Percentiles rank a stretch among this genome's conserved stretches.
Evolutionary conservation across 2,888 invertebrate species (phyloP).

Genomic region (Rotaria magnacalcarata): DNA sequence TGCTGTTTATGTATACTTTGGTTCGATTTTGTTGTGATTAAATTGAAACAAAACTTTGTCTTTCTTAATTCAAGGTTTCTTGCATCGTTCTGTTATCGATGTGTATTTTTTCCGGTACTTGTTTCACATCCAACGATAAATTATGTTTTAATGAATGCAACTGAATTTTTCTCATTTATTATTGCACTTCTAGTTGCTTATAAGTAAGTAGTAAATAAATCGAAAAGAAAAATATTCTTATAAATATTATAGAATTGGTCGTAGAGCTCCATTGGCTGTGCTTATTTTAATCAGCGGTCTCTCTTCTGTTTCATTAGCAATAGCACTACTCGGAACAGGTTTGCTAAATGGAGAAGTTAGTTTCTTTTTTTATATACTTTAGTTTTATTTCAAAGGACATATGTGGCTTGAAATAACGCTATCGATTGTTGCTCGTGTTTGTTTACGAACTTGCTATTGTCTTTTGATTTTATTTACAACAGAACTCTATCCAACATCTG

Average conservation of each 20-base stretch:
- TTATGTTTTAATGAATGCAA: slow-evolving; percentile 32
- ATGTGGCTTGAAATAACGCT: slow-evolving; percentile 12
- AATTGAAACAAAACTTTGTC: neutral
- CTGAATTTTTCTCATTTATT: slow-evolving; percentile 17
- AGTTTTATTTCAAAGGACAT: neutral
- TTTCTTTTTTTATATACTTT: neutral
- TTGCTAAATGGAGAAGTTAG: neutral
- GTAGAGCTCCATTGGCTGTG: slow-evolving; percentile 19
- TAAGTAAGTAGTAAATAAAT: neutral
- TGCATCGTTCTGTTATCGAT: slow-evolving; percentile 26
- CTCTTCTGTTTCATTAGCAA: neutral
- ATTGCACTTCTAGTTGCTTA: slow-evolving; percentile 17
- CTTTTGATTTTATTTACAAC: neutral
- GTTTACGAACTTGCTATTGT: slow-evolving; percentile 32
- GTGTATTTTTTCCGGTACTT: neutral
- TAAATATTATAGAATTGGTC: slow-evolving; percentile 1
- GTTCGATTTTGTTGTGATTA: neutral
- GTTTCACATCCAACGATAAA: slow-evolving; percentile 8
- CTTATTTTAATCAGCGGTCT: slow-evolving; percentile 21
- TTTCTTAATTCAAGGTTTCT: neutral
- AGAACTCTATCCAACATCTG: slow-evolving; percentile 30
- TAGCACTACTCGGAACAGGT: slow-evolving; percentile 15
- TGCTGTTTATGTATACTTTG: slow-evolving; percentile 15
- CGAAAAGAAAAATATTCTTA: neutral
- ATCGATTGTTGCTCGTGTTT: neutral